Evolutionary conservation across 2,113 vertebrate species (phyloP).

Genomic region (Pachypanchax playfairii): DNA sequence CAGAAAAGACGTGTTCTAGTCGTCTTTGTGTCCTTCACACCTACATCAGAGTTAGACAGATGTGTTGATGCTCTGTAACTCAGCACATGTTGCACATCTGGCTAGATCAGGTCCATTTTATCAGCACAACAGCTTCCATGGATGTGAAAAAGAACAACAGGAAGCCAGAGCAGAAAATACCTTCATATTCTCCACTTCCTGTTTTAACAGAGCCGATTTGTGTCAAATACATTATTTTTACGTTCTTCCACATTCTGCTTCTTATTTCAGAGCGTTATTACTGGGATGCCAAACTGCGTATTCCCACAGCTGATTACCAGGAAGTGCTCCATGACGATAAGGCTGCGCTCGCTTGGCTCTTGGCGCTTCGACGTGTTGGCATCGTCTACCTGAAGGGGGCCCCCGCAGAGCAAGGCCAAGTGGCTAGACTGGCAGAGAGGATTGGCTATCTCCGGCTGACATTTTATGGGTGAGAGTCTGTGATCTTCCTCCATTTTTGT

Average conservation of each 20-base stretch:
- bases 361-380: conserved; percentile 84
- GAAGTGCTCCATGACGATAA: conserved; percentile 84
- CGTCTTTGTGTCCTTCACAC: neutral
- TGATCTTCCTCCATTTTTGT: conserved; percentile 8
- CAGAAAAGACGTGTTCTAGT: neutral
- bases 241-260: neutral
- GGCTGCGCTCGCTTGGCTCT: conserved; percentile 86
- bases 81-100: conserved; percentile 12
- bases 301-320: conserved; percentile 85
- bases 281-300: conserved; percentile 86
- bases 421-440: conserved; percentile 85
- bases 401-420: conserved; percentile 81
- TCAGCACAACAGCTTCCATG: neutral
- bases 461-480: conserved; percentile 89
- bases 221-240: neutral
- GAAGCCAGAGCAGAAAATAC: too few relatives aligned
- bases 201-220: conserved; percentile 5
- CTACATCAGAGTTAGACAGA: neutral
- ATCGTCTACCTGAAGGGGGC: conserved; percentile 89
- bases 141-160: too few relatives aligned
- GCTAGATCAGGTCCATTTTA: conserved; percentile 12
- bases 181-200: neutral
- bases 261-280: conserved; percentile 80
- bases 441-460: conserved; percentile 92
- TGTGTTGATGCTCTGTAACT: neutral